Evolutionary conservation across 2,888 invertebrate species (phyloP).

Genomic region (Protophormia terraenovae): DNA sequence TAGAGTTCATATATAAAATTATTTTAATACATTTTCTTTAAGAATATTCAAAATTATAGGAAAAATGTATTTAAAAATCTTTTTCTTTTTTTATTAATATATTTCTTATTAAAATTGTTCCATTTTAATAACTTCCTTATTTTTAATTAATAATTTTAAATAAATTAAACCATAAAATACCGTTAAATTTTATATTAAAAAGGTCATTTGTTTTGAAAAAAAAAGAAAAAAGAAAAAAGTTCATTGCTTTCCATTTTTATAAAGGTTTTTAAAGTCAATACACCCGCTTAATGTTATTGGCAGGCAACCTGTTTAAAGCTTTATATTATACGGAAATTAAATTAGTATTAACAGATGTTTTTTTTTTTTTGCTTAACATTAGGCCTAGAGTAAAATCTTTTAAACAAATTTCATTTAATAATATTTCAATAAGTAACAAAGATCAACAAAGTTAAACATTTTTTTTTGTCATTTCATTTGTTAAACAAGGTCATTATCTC

Average conservation of each 20-base stretch:
- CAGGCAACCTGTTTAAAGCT: not conserved
- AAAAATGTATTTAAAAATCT: too few relatives aligned
- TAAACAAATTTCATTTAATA: not conserved
- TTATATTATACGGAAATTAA: slow-evolving; percentile 26
- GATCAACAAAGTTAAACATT: too few relatives aligned
- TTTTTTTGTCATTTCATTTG: too few relatives aligned
- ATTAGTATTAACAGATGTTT: slow-evolving; percentile 8
- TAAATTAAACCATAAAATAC: not conserved
- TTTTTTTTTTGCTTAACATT: not conserved
- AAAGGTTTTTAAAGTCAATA: slow-evolving; percentile 1
- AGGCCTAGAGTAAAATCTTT: not conserved
- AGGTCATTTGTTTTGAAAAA: too few relatives aligned
- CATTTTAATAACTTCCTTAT: not conserved
- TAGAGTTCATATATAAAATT: too few relatives aligned
- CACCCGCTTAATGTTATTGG: not conserved
- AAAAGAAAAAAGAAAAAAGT: not conserved
- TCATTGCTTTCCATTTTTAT: not conserved
- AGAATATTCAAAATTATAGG: too few relatives aligned
- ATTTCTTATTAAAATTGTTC: too few relatives aligned
- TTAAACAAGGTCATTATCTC: slow-evolving; percentile 29
- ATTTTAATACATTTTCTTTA: too few relatives aligned
- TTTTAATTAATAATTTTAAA: too few relatives aligned
- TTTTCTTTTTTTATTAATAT: too few relatives aligned
- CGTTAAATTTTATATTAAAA: not conserved
- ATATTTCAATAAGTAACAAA: too few relatives aligned